Base-by-base conservation (phyloP, 1,140 invertebrate species). In the Propsilocerus akamusi region DNA sequence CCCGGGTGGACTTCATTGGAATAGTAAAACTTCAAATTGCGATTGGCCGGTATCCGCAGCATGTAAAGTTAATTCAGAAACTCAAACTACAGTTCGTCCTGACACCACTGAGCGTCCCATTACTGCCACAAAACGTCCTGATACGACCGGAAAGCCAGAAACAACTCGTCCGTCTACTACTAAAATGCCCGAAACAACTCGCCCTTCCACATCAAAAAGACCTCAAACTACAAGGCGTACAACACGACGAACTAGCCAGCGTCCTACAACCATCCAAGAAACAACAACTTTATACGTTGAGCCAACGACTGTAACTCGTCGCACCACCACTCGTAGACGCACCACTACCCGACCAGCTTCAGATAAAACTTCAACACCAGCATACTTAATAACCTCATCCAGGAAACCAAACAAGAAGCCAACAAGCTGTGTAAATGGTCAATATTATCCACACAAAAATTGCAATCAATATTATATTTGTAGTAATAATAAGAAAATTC, bases 1-100 rank as follows among this genome's bases (percentile, higher is more conserved):
- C 59, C 77, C 83, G 0, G 75, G 78, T 1, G 83, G 83, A 7
- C 65, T 90, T 12, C 81, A 88, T 55, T 92, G 83, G 72, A 88
- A 83, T 61, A 68, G 73, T 58, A 59, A 64, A 46, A 67, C 68
- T 51, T 70, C 71, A 54, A 77, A 78, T 46, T 90, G 86, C 56
- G 85, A 90, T 54, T 90, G 85, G 85, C 84, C 85, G 1, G 59
- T 61, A 5, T 72, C 69, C n/a, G 80, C 81, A 0, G 72, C 77
- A 11, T 90, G 86, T 57, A 62, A 69, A 26, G 59, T 65, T 20
- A 52, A 57, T 48, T 6, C 28, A 5, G 58, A 59, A 47, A 53
- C 55, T 25, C 20, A 20, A 52, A 53, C 14, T 53, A 49, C 5
- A 41, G 11, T 41, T 41, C 5, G 8, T 5, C 4, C 34, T 20